A percentile compares a stretch with the other conserved stretches of the same genome.
Conservation (phyloP, 2,888 invertebrate genomes). For the Agriopis aurantiaria region DNA sequence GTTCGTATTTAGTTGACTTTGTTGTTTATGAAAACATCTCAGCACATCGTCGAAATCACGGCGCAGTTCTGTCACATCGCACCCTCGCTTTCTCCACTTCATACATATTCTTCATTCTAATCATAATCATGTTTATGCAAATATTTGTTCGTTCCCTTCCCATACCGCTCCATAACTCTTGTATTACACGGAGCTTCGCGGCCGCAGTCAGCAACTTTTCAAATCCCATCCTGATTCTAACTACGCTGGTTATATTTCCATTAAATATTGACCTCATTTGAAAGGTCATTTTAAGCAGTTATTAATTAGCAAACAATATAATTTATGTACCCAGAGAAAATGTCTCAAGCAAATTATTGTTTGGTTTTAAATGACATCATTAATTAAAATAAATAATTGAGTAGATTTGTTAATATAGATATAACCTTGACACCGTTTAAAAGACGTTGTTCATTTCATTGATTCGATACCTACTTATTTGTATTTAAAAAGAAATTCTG, state of each 20-base stretch:
- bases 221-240: conserved; percentile 23
- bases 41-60: conserved; percentile 22
- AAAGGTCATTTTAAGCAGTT: conserved; percentile 36
- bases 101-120: conserved; percentile 66
- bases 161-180: conserved; percentile 26
- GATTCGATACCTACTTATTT: not conserved
- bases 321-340: conserved; percentile 34
- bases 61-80: conserved; percentile 28
- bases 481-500: conserved; percentile 47
- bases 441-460: not conserved
- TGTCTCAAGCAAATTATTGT: conserved; percentile 33
- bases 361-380: conserved; percentile 22
- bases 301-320: conserved; percentile 39
- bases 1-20: not conserved
- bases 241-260: conserved; percentile 31
- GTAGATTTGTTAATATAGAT: not conserved
- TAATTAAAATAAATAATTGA: conserved; percentile 9
- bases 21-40: conserved; percentile 25
- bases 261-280: conserved; percentile 32
- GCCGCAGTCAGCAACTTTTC: conserved; percentile 23
- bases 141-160: conserved; percentile 53
- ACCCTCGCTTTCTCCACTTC: conserved; percentile 52
- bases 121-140: conserved; percentile 64
- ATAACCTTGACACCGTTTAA: conserved; percentile 6
- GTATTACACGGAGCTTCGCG: conserved; percentile 13